Percentiles rank a stretch among this genome's conserved stretches.
These are phyloP conservation scores for Muscicapa adusta DNA, from an alignment of 2,113 vertebrate genomes.

Conservation along the genomic window DNA sequence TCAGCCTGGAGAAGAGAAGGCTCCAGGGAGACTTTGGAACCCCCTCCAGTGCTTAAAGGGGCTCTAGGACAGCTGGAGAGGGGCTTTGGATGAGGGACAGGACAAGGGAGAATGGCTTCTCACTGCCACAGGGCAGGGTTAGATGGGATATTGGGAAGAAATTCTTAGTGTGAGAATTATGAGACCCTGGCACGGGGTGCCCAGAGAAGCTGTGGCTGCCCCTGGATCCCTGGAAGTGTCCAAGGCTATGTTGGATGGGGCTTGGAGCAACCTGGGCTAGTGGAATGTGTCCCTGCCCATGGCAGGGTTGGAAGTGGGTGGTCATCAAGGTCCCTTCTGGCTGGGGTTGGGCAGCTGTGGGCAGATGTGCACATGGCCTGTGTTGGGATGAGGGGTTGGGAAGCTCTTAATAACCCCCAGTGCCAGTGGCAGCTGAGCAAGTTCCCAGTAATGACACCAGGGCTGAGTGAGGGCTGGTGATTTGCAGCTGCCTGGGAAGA, in stretches of 20 bases:
- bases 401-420: not conserved
- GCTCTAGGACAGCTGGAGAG: not conserved
- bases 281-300: not conserved
- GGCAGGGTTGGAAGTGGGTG: not conserved
- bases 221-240: not conserved
- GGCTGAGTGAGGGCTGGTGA: not conserved
- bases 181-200: not conserved
- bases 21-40: not conserved
- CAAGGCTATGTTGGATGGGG: not conserved
- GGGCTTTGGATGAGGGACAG: not conserved
- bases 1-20: not conserved
- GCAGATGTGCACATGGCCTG: not conserved
- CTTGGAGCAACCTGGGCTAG: not conserved
- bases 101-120: not conserved
- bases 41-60: not conserved
- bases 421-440: not conserved
- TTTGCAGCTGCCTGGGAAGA: conserved; percentile 40
- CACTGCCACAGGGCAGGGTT: not conserved
- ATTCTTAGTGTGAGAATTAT: not conserved
- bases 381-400: not conserved
- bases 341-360: not conserved
- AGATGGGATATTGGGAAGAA: not conserved
- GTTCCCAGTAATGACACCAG: not conserved
- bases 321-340: not conserved
- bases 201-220: not conserved